These are phyloP conservation scores for Anagrus nilaparvatae DNA, from an alignment of 1,140 invertebrate species.

Conservation along the genomic window DNA sequence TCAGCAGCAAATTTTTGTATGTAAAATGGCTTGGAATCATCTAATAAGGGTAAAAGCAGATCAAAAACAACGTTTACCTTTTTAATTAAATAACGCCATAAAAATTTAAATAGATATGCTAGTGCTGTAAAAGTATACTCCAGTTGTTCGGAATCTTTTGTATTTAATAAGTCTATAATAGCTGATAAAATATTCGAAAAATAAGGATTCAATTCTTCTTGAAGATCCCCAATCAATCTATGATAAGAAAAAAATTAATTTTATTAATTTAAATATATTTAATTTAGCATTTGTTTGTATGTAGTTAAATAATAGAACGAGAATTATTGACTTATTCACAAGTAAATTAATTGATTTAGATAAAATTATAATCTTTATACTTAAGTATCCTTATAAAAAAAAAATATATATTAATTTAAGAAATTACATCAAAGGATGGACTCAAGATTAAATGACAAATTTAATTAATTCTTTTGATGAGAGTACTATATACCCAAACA, in stretches of 20 bases:
- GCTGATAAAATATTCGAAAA: constrained; percentile 61
- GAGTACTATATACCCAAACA: no score
- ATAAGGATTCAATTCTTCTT: constrained; percentile 75
- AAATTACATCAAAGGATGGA: no score
- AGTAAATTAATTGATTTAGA: no score
- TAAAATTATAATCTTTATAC: no score
- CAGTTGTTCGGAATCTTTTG: constrained; percentile 69
- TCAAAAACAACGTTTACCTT: constrained; percentile 67
- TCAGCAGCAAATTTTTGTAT: constrained; percentile 90
- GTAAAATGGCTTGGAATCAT: constrained; percentile 59
- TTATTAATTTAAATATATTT: no score
- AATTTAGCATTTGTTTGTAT: no score
- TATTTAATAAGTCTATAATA: constrained; percentile 61
- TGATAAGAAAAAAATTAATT: not conserved
- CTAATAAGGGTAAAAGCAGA: constrained; percentile 63
- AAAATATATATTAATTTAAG: no score
- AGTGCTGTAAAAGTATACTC: constrained; percentile 75
- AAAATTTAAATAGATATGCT: constrained; percentile 80
- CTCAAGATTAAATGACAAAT: no score
- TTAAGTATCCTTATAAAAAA: no score
- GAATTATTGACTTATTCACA: no score
- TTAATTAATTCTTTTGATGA: no score
- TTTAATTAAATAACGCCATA: constrained; percentile 72
- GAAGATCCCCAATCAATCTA: constrained; percentile 53
- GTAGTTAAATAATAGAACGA: no score